Evolutionary conservation across 2,888 invertebrate species (phyloP).

Genomic region (Rhingia rostrata): DNA sequence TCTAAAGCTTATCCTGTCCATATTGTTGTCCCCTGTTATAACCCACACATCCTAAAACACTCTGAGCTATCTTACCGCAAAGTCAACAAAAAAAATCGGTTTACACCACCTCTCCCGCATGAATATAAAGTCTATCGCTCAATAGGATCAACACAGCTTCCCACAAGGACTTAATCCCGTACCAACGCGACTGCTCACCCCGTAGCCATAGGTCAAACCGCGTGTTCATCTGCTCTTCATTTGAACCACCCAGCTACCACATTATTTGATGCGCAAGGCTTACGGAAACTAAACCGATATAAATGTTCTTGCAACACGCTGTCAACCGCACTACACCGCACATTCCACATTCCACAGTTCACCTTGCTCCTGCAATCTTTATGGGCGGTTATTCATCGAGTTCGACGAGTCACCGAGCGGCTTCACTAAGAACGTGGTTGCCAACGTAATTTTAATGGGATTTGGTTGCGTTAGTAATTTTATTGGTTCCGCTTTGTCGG

Average conservation of each 20-base stretch:
- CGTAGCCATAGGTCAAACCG: too few species aligned
- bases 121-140: too few species aligned
- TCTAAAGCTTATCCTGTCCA: too few species aligned
- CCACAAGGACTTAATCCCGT: too few species aligned
- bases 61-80: too few species aligned
- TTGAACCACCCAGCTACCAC: slow-evolving; percentile 26
- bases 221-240: neutral
- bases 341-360: neutral
- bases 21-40: too few species aligned
- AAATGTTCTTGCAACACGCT: slow-evolving; percentile 17
- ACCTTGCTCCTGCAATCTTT: neutral
- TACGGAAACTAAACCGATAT: slow-evolving; percentile 34
- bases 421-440: slow-evolving; percentile 16
- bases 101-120: too few species aligned
- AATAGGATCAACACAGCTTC: too few species aligned
- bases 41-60: too few species aligned
- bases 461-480: slow-evolving; percentile 39
- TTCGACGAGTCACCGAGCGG: neutral
- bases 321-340: neutral
- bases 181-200: too few species aligned
- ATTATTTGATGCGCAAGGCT: neutral
- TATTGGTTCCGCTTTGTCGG: slow-evolving; percentile 32
- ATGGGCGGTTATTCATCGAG: neutral
- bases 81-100: too few species aligned
- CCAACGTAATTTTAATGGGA: slow-evolving; percentile 49